Evolutionary conservation across 2,888 invertebrate genomes (phyloP), one percentile per base, ranked within the genome.

Genomic region (Leistus spinibarbis): DNA sequence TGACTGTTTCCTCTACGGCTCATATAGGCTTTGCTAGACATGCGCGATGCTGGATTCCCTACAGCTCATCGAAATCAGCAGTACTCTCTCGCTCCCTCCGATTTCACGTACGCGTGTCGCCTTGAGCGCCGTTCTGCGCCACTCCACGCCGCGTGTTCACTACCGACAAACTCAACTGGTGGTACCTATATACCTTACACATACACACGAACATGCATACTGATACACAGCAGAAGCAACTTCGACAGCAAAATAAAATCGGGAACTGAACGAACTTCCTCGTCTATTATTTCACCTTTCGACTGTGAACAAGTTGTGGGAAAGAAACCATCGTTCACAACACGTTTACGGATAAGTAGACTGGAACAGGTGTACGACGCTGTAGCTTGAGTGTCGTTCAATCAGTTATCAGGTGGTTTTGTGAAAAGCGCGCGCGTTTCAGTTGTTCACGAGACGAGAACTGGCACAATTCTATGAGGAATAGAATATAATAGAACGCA

Each of bases 401-500:
- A 57, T 57, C 57, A 57, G 57, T 57, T 57, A 57, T 57, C 20
- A 19, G 57, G 57, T 20, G 57, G 20, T 19, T 19, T 20, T 7
- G 1, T 10, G 17, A 9, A 57, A 53, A 10, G 10, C 7, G 10
- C 53, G 7, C 53, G 53, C 53, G 7, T 7, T 53, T 10, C 17
- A 24, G 56, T 65, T 40, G 40, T 40, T 40, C 7, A 5, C 5
- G 40, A 10, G 40, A 13, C 5, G 40, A 40, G 7, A 5, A 40
- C n/a, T n/a, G n/a, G n/a, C n/a, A n/a, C n/a, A n/a, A n/a, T n/a
- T n/a, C n/a, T n/a, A n/a, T n/a, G n/a, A n/a, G n/a, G 24, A 24
- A 24, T 24, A 24, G 24, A 24, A 24, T 24, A 24, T 3, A 24
- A 24, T 24, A 20, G 80, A 81, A 81, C 81, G 82, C 67, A 60